phyloP scores from a whole-genome alignment of 2,113 vertebrate species.

The Paracanthobrama guichenoti region DNA sequence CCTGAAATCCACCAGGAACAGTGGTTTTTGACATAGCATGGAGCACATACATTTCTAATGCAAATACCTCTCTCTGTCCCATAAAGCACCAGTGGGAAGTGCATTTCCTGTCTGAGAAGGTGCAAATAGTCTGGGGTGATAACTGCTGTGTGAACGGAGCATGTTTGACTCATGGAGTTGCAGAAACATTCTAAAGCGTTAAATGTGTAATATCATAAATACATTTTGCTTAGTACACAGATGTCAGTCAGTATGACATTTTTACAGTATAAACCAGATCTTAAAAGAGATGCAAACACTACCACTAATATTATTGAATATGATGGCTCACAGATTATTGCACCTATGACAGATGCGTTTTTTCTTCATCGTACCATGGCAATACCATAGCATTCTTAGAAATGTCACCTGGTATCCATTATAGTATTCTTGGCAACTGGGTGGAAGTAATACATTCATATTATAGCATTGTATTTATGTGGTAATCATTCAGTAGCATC shows the following conservation, averaged over 20 bases:
- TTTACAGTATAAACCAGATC: not conserved
- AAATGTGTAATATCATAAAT: not conserved
- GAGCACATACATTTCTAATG: not conserved
- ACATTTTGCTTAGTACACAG: not conserved
- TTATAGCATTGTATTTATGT: not conserved
- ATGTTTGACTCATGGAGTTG: not conserved
- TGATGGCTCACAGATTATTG: not conserved
- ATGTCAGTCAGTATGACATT: not conserved
- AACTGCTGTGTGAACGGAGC: not conserved
- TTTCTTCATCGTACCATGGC: not conserved
- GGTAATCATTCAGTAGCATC: not conserved
- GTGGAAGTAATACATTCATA: not conserved
- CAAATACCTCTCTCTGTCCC: slow-evolving; percentile 1
- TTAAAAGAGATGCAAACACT: not conserved
- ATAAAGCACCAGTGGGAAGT: not conserved
- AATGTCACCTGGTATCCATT: not conserved
- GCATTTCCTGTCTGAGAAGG: slow-evolving; percentile 47
- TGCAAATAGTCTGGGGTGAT: slow-evolving; percentile 41
- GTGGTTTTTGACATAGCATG: not conserved
- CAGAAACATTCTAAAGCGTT: not conserved
- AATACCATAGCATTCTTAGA: not conserved
- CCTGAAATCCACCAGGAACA: not conserved
- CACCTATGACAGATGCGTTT: not conserved
- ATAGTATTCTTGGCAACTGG: not conserved
- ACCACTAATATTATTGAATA: too few relatives aligned